Evolutionary conservation across 1,140 invertebrate species (phyloP), one percentile per base, ranked within the genome.

Genomic region (Leptestheria dahalacensis): DNA sequence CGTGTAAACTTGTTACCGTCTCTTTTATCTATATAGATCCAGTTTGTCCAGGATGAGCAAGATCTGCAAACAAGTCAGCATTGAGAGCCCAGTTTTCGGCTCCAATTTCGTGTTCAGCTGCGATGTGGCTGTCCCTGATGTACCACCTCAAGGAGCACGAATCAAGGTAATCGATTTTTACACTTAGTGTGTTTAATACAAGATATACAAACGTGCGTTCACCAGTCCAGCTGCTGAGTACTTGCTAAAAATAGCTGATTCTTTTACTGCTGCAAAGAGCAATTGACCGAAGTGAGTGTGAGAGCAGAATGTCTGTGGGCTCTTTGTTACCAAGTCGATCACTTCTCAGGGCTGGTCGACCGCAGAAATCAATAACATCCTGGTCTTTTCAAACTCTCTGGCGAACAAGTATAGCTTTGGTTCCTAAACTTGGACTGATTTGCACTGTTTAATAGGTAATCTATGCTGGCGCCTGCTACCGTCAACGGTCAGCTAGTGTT

Each of bases 51-150:
- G 33, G 29, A 86, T 87, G 84, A 84, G 83, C 69, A 85, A 87
- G 68, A 73, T 86, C 62, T 88, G 85, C 68, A 79, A 82, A 62
- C 87, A 89, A 75, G 79, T 89, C 55, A 89, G 86, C 58, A 89
- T 89, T 66, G 86, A 89, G 74, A 85, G 83, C 26, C 86, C 86
- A 18, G 83, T 80, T 60, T 73, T 76, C 1, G 62, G 57, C 53
- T 77, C 82, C 41, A 82, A 88, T 59, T 86, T 84, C 65, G 86
- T 89, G 23, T 86, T 88, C 72, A 88, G 82, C 67, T 87, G 86
- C 66, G 86, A 88, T 66, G 85, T 91, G 1, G 86, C 87, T 11
- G 83, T 92, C 41, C 88, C 88, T 15, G 87, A 89, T 62, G 86
- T 89, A 2, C 88, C 89, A 2, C 69, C 77, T n/a, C 73, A 78